phyloP scores from a whole-genome alignment of 2,797 vertebrate species.

The Propithecus perrieri region DNA sequence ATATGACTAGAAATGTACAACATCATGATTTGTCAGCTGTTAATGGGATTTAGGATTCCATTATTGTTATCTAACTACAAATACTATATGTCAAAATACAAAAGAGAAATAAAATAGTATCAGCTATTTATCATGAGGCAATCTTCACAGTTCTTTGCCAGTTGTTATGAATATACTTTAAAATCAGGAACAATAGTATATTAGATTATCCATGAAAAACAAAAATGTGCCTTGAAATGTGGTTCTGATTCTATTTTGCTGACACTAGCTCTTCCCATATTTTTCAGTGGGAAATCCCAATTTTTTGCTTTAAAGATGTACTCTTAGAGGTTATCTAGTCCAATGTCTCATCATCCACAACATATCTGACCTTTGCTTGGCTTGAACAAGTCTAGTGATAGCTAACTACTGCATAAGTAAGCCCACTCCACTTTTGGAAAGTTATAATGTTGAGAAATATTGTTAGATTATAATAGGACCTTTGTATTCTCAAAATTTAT shows the following conservation, averaged over 20 bases:
- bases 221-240: not conserved
- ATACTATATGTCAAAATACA: not conserved
- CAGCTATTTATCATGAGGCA: not conserved
- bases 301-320: not conserved
- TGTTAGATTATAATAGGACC: not conserved
- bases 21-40: not conserved
- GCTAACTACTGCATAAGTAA: not conserved
- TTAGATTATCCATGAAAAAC: not conserved
- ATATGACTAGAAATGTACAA: not conserved
- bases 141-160: not conserved
- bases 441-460: not conserved
- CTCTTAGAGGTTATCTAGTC: not conserved
- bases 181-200: not conserved
- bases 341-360: not conserved
- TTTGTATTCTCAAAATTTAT: not conserved
- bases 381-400: not conserved
- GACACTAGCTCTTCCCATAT: not conserved
- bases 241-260: not conserved
- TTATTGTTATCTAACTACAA: not conserved
- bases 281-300: not conserved
- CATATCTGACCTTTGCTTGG: not conserved
- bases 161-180: not conserved
- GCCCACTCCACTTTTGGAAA: not conserved
- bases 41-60: not conserved
- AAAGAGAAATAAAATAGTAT: not conserved